phyloP scores from a whole-genome alignment of 2,113 vertebrate species.

The Paraplagusia blochii region DNA sequence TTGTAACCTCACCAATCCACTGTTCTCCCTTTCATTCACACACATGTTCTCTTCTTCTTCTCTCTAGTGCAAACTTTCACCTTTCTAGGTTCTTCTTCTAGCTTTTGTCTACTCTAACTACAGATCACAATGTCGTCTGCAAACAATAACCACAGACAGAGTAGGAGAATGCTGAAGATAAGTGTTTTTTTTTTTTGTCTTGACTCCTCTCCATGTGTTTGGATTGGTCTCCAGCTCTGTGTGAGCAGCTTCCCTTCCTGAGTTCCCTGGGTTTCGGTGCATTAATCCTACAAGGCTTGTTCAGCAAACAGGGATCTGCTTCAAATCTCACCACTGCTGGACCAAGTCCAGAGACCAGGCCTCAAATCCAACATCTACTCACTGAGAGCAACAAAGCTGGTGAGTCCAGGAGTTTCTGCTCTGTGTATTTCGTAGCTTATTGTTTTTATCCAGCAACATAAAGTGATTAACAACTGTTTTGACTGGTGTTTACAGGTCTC shows the following conservation, averaged over 20 bases:
- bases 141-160: no score
- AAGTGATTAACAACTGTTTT: neutral
- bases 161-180: no score
- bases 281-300: slow-evolving; percentile 68
- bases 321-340: slow-evolving; percentile 37
- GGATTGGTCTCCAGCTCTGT: slow-evolving; percentile 50
- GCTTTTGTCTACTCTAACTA: no score
- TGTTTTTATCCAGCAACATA: neutral
- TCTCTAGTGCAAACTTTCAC: no score
- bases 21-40: no score
- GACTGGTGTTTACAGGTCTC: slow-evolving; percentile 50
- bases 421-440: no score
- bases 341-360: slow-evolving; percentile 29
- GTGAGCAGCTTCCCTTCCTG: slow-evolving; percentile 64
- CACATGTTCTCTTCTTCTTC: no score
- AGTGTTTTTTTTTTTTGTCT: no score
- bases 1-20: no score
- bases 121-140: no score
- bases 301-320: slow-evolving; percentile 32
- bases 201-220: neutral
- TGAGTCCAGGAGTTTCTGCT: slow-evolving; percentile 9
- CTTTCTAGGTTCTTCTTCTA: no score
- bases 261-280: slow-evolving; percentile 64
- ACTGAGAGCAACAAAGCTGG: slow-evolving; percentile 62
- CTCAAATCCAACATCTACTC: slow-evolving; percentile 66